Evolutionary conservation across 2,797 vertebrate genomes (phyloP), one percentile per base, ranked within the genome.

Genomic region (Melanotaenia boesemani): DNA sequence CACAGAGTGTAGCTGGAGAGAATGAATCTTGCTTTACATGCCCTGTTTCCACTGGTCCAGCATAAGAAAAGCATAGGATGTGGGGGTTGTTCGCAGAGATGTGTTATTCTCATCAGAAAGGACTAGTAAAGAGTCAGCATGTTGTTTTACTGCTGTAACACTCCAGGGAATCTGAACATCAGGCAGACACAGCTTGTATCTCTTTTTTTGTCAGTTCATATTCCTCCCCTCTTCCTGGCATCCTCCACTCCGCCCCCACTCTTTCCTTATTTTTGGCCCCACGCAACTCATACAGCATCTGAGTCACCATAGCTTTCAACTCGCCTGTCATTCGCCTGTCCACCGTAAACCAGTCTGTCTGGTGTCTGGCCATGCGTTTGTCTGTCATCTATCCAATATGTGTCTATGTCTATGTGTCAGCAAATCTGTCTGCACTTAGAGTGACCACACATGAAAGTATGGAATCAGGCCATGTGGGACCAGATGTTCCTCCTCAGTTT

Each of bases 21-120:
- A 79, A 60, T 58, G 66, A 76, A 70, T 77, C 83, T 76, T 44
- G 67, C 79, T 77, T 73, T 78, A 79, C 78, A 59, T 74, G 46
- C 63, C 54, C 68, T 66, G 74, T 86, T 82, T 88, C 83, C 74
- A 58, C 67, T 64, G 74, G 59, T 70, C 79, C 75, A 59, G 68
- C 66, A 72, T 82, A 84, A 82, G 82, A 74, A 79, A 87, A 87
- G 79, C 74, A 20, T 12, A 22, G 74, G 41, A 66, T 55, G 62
- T 81, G 89, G 90, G 86, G 84, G 91, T 82, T 74, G 88, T 86
- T 92, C 82, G 67, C 88, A 78, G 74, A 85, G 80, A 80, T 82
- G 88, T 94, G 94, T 92, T 95, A 93, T 94, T 87, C 92, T 94
- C 95, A 93, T 95, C 91, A 95, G 85, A 88, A 76, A 73, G 62